Base-by-base conservation (phyloP, 1,140 invertebrate species). In the Neotoxoptera formosana region DNA sequence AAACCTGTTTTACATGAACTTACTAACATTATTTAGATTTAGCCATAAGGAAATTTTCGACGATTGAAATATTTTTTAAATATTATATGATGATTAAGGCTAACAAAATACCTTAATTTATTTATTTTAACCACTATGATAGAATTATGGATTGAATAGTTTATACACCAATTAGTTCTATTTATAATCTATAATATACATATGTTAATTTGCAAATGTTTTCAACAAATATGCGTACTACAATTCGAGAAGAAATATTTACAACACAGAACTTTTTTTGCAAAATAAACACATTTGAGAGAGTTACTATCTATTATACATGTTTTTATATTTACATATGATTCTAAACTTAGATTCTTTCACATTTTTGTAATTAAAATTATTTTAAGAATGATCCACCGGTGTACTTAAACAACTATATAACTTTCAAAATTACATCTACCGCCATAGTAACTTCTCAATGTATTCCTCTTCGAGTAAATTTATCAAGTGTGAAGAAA, bases 251-350 rank as follows among this genome's bases (percentile, higher is more conserved):
- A 76, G 17, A 76, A 76, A 76, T n/a, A n/a, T 76, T n/a, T n/a
- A 34, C 30, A 76, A 9, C 0, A 11, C 60, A 76, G 30, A 76
- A n/a, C 60, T 76, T 76, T 76, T n/a, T 76, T n/a, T 76, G 30
- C 60, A 76, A 76, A n/a, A 76, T 76, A 76, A 76, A 76, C 60
- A 76, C 60, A 76, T 76, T 76, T 76, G 60, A 76, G 60, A 76
- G 30, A 76, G n/a, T 76, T 76, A 76, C n/a, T 76, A 14, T 76
- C 30, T n/a, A n/a, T n/a, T 76, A 14, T 14, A n/a, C n/a, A n/a
- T 14, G 4, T 76, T 76, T 76, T 76, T 76, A 76, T 76, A 76
- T 76, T n/a, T 14, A n/a, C 60, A 76, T 76, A 76, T 17, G 60
- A n/a, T 76, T 76, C 60, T 76, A 76, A 76, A 17, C n/a, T 76